These are phyloP conservation scores for Plebejus anna DNA, from an alignment of 2,888 invertebrate genomes.

Conservation along the genomic window DNA sequence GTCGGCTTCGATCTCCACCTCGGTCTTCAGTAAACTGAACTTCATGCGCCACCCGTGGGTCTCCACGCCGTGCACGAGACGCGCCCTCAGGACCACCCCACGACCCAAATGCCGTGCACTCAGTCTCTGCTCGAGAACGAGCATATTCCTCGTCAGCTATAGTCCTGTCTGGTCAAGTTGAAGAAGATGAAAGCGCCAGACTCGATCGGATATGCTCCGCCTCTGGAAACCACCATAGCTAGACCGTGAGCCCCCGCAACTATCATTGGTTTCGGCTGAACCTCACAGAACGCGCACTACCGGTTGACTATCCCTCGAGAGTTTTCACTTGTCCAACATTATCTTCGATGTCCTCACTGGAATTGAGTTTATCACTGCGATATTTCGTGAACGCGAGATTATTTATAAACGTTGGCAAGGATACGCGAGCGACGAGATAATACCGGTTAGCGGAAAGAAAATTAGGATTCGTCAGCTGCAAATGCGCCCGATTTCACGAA, in stretches of 20 bases:
- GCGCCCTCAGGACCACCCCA: conserved; percentile 62
- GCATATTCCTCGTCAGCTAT: conserved; percentile 77
- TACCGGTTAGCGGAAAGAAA: conserved; percentile 47
- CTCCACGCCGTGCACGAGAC: conserved; percentile 66
- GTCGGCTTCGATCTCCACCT: conserved; percentile 71
- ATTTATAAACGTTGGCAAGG: conserved; percentile 31
- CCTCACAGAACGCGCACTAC: conserved; percentile 42
- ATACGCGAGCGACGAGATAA: conserved; percentile 42
- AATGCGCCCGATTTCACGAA: conserved; percentile 38
- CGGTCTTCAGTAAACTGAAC: conserved; percentile 64
- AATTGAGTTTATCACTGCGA: conserved; percentile 30
- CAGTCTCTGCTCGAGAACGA: conserved; percentile 75
- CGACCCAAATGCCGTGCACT: conserved; percentile 63
- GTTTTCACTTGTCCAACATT: conserved; percentile 74
- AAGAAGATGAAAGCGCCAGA: conserved; percentile 72
- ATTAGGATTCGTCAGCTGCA: conserved; percentile 46
- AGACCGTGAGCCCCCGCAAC: conserved; percentile 56
- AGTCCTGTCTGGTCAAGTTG: conserved; percentile 72
- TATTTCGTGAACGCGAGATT: conserved; percentile 26
- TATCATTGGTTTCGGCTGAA: conserved; percentile 62
- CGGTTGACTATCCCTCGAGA: conserved; percentile 26
- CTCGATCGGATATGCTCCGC: conserved; percentile 57
- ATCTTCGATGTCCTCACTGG: conserved; percentile 43
- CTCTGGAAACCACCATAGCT: conserved; percentile 70
- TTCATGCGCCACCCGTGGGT: conserved; percentile 72